Evolutionary conservation across 2,888 invertebrate species (phyloP).

Genomic region (Incurvaria masculella): DNA sequence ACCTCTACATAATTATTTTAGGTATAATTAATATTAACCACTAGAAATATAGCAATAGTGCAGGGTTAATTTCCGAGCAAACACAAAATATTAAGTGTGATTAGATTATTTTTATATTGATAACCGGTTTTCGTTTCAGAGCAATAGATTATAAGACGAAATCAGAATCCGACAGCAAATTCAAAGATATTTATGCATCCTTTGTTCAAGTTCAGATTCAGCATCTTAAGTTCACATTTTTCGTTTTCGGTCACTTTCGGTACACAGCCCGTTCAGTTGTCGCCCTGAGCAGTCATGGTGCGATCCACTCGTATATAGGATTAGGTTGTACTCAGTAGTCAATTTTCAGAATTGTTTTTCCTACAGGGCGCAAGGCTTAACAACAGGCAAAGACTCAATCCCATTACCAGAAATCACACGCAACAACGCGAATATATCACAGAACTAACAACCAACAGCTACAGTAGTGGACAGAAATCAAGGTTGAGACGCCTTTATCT

Average conservation of each 20-base stretch:
- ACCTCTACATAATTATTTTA: constrained; percentile 53
- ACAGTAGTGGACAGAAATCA: constrained; percentile 3
- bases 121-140: constrained; percentile 50
- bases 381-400: too few species aligned
- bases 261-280: constrained; percentile 27
- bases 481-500: too few species aligned
- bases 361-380: too few species aligned
- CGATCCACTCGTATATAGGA: too few species aligned
- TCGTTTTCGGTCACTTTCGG: constrained; percentile 46
- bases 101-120: constrained; percentile 55
- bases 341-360: too few species aligned
- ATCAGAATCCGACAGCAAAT: constrained; percentile 38
- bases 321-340: too few species aligned
- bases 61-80: constrained; percentile 58
- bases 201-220: constrained; percentile 35
- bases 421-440: too few species aligned
- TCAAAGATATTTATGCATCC: constrained; percentile 43
- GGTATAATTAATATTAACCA: constrained; percentile 53
- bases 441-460: background rate
- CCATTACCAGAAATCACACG: too few species aligned
- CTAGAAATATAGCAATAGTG: constrained; percentile 52
- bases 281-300: background rate
- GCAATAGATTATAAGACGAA: constrained; percentile 30
- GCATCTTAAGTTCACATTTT: constrained; percentile 43
- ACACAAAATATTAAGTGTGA: constrained; percentile 32